Base-by-base conservation (phyloP, 1,140 invertebrate species). In the Magallana gigas region DNA sequence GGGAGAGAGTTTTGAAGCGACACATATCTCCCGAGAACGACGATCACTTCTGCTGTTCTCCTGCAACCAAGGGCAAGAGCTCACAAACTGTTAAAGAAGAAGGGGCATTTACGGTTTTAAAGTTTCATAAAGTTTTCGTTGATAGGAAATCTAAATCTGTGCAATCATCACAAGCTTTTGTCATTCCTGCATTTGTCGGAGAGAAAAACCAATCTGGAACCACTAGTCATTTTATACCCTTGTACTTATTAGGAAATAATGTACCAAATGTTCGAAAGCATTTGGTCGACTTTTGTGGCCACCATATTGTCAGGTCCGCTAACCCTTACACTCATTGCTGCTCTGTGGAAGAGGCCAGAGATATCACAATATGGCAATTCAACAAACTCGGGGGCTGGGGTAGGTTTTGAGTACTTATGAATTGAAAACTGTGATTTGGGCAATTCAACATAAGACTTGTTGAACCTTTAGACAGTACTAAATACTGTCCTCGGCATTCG, bases 201-300 rank as follows among this genome's bases (percentile, higher is more conserved):
- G 9, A 29, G 9, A 23, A 76, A 76, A 36, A 12, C 23, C 23
- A 36, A 29, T 29, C 68, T 9, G 68, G 68, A 29, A 76, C 23
- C 23, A 76, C 14, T 12, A 12, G 18, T 29, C 23, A 23, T 12
- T 76, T 36, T 76, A 76, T 76, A 8, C 68, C 68, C 12, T 29
- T 76, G 68, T 29, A 76, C 23, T 29, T 76, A 29, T 23, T 76
- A 29, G 68, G 68, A 76, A 76, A 76, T 76, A 76, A 36, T 29
- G 23, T 76, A 76, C 68, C 68, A 12, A 76, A 29, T 29, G 23
- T 76, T 0, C 68, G 68, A 4, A 76, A 76, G 23, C 6, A 12
- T 8, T 5, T 76, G 68, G 68, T 76, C 23, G 68, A 76, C 23
- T 76, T 76, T 29, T 76, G 68, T 29, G 68, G 68, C 12, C 68